phyloP scores from a whole-genome alignment of 1,140 invertebrate genomes.

The Drosophila chauvacae region DNA sequence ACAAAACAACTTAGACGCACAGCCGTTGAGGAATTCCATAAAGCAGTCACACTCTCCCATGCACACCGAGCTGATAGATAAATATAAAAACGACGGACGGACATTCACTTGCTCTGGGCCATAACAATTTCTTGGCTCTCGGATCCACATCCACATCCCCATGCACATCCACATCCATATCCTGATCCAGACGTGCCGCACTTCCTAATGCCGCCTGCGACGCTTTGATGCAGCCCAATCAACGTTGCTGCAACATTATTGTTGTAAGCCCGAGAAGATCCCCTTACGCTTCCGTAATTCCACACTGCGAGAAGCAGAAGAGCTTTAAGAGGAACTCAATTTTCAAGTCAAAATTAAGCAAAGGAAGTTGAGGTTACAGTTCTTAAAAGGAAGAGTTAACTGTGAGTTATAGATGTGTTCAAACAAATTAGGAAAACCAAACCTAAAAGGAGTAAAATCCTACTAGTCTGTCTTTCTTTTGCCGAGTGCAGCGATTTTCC shows the following conservation, averaged over 20 bases:
- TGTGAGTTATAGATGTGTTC: neutral
- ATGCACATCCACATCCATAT: conserved; percentile 28
- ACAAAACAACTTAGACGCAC: conserved; percentile 13
- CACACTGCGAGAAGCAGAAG: conserved; percentile 8
- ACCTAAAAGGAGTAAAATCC: neutral
- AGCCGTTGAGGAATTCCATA: conserved; percentile 24
- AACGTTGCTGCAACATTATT: conserved; percentile 56
- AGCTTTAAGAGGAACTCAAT: neutral
- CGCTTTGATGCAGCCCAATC: conserved; percentile 68
- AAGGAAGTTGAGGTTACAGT: neutral
- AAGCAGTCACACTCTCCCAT: conserved; percentile 14
- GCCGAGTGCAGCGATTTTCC: conserved; percentile 33
- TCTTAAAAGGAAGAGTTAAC: neutral
- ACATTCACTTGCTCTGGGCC: conserved; percentile 42
- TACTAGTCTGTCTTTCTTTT: neutral
- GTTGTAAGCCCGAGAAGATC: conserved; percentile 49
- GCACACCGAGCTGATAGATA: conserved; percentile 30
- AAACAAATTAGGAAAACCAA: neutral
- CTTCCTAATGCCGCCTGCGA: conserved; percentile 57
- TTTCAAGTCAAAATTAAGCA: neutral
- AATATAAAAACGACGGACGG: conserved; percentile 20
- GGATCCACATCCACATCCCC: conserved; percentile 11
- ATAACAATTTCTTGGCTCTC: conserved; percentile 52
- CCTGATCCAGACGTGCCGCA: conserved; percentile 57
- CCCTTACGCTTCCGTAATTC: conserved; percentile 8